Evolutionary conservation across 2,888 invertebrate genomes (phyloP), one percentile per base, ranked within the genome.

Genomic region (Hirtodrosophila trivittata): DNA sequence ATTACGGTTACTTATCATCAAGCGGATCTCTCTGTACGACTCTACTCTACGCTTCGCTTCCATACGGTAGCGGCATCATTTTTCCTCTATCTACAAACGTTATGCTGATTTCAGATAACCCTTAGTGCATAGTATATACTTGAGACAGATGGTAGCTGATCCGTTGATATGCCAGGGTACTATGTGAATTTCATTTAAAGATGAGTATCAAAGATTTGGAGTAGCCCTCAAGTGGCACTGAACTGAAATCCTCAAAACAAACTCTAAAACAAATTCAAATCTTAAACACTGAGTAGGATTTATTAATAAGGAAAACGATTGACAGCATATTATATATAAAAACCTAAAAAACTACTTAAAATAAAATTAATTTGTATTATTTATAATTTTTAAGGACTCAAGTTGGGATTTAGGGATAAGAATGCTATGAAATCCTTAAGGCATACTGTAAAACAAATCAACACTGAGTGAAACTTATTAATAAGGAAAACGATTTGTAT

Each of bases 1-100:
- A 85, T 82, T 78, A 72, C 64, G 65, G 63, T 50, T 58, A 56
- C 62, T 65, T 85, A 82, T 82, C 82, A 39, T 25, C 9, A n/a
- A 51, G 59, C 77, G 75, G 75, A 82, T 85, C 85, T 69, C 55
- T 63, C 47, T 66, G 47, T 51, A 9, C 6, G 50, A 35, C 37
- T 54, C 25, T 21, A 28, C 9, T 5, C 28, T 9, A 28, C 5
- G 9, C 25, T 3, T 4, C 6, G 25, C 25, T n/a, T 9, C 5
- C 30, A 26, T 9, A 55, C 70, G 54, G 70, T 66, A 70, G 71
- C 71, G 18, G 0, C 35, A 4, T 8, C 25, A 41, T 10, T 41
- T 55, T 26, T 37, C 18, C 18, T 37, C 8, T 30, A 18, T 39
- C 13, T 46, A 30, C 49, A 8, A 45, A 7, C 43, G 21, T 8